phyloP scores from a whole-genome alignment of 2,113 vertebrate genomes.

The Passerina amoena region DNA sequence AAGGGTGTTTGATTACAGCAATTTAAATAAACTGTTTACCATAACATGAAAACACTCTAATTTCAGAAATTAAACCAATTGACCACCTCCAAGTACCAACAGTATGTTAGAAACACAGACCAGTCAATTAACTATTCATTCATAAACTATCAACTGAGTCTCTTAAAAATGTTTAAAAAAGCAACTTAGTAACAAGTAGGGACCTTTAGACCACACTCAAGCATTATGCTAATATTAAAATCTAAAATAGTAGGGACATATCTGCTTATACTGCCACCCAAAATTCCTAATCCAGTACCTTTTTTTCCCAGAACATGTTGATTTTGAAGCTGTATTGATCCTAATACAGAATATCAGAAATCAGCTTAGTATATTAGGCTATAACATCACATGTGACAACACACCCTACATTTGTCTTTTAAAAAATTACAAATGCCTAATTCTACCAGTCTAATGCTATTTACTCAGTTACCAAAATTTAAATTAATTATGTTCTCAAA shows the following conservation, averaged over 20 bases:
- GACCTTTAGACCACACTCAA: not conserved
- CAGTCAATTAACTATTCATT: not conserved
- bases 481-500: conserved; percentile 89
- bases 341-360: conserved; percentile 36
- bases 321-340: conserved; percentile 37
- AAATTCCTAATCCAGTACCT: not conserved
- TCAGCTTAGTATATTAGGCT: conserved; percentile 49
- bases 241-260: not conserved
- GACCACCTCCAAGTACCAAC: not conserved
- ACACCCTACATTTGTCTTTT: conserved; percentile 1
- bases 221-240: not conserved
- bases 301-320: not conserved
- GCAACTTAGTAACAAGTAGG: not conserved
- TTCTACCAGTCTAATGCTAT: conserved; percentile 81
- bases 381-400: conserved; percentile 47
- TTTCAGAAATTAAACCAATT: conserved; percentile 46
- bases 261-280: not conserved
- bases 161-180: not conserved
- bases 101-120: not conserved
- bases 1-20: conserved; percentile 43
- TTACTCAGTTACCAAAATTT: conserved; percentile 88
- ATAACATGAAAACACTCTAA: conserved; percentile 10
- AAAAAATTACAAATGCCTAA: conserved; percentile 63
- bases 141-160: not conserved
- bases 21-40: conserved; percentile 46